Evolutionary conservation across 2,888 invertebrate species (phyloP), one percentile per base, ranked within the genome.

Genomic region (Hoplodrina ambigua): DNA sequence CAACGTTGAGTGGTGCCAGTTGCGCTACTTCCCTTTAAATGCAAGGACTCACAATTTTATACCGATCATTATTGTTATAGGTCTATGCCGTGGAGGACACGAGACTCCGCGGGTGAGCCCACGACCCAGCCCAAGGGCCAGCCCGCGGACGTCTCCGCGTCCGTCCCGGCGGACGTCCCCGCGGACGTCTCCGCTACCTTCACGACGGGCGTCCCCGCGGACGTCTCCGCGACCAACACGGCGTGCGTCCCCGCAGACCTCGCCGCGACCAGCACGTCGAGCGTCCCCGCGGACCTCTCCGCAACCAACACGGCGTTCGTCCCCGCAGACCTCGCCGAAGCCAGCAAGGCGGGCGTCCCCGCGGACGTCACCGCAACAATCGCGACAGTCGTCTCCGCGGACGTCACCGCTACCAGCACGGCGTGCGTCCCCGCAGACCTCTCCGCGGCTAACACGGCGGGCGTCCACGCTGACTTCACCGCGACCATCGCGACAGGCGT

Each of bases 31-130:
- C 55, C 17, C 33, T 52, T 50, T 33, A 17, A 25, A 15, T 46
- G 33, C 30, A 44, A 44, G 13, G 13, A 55, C 49, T 50, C 50
- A 20, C 15, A 37, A 60, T 61, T 53, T 65, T 57, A 78, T 50
- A 73, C 53, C n/a, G n/a, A 50, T 44, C 20, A 60, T 77, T 80
- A 69, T 77, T 77, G 80, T 77, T 77, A 64, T 75, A 77, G 76
- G 80, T 80, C 50, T 77, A 25, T 77, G 76, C 53, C 46, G 54
- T 68, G 44, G 41, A 68, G 75, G 75, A 20, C 57, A 72, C 25
- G 25, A 25, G 25, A 25, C 25, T 1, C 25, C 25, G 25, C 25
- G 25, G 25, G 25, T 25, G 25, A 25, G 25, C 25, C 25, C 25
- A 25, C 25, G 25, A 25, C 25, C 25, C 25, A 25, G 25, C 25